These are phyloP conservation scores for Chaenocephalus aceratus DNA, from an alignment of 2,113 vertebrate genomes.

Conservation along the genomic window DNA sequence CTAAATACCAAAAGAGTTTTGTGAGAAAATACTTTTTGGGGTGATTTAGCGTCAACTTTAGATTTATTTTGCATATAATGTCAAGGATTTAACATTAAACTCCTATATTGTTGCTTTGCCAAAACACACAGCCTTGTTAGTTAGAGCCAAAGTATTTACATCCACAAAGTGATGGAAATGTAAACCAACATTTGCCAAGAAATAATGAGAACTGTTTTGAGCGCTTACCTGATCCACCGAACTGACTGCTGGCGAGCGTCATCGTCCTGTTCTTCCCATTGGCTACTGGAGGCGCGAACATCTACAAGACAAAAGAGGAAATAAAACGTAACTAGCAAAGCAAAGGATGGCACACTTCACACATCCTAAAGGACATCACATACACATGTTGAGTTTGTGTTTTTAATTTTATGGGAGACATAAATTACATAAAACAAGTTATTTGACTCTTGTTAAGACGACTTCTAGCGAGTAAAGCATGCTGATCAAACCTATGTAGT, in stretches of 20 bases:
- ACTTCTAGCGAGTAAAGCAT: conserved; percentile 10
- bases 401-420: not conserved
- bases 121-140: not conserved
- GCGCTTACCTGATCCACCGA: conserved; percentile 91
- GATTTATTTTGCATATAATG: not conserved
- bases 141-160: not conserved
- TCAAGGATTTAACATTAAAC: not conserved
- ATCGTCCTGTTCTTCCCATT: conserved; percentile 97
- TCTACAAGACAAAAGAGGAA: conserved; percentile 86
- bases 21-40: not conserved
- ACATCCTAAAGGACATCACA: conserved; percentile 56
- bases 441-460: not conserved
- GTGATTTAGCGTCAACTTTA: conserved; percentile 5
- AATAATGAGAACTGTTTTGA: not conserved
- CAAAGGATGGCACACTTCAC: conserved; percentile 68
- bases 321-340: conserved; percentile 50
- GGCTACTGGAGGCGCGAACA: conserved; percentile 97
- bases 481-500: not conserved
- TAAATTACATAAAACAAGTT: no score
- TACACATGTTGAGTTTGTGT: conserved; percentile 9
- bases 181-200: not conserved
- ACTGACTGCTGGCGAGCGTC: conserved; percentile 93
- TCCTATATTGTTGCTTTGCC: not conserved
- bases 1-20: not conserved
- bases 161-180: not conserved